These are phyloP conservation scores for Bugulina stolonifera DNA, from an alignment of 2,888 invertebrate species.

Conservation along the genomic window DNA sequence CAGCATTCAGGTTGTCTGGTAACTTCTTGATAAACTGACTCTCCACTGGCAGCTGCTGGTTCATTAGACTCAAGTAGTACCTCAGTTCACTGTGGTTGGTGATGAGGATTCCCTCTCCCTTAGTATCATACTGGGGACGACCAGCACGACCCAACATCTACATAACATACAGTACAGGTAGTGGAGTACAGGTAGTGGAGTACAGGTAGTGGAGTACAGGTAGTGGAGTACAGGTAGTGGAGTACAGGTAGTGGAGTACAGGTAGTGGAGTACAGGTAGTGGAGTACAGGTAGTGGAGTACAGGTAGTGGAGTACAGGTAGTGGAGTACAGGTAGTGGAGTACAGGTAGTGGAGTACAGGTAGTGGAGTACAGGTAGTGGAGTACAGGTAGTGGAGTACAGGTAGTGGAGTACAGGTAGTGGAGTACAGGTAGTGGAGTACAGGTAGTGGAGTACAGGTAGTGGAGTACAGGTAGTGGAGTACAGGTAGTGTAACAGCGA, in stretches of 20 bases:
- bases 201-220: background rate
- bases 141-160: constrained; percentile 95
- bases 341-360: background rate
- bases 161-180: constrained; percentile 24
- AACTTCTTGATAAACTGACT: constrained; percentile 87
- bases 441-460: background rate
- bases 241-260: background rate
- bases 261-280: background rate
- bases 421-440: background rate
- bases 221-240: background rate
- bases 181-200: background rate
- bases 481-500: background rate
- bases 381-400: background rate
- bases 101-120: constrained; percentile 91
- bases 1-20: constrained; percentile 95
- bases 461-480: background rate
- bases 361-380: background rate
- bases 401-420: background rate
- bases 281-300: background rate
- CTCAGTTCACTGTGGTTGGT: constrained; percentile 98
- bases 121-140: constrained; percentile 94
- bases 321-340: background rate
- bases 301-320: background rate
- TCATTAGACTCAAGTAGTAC: constrained; percentile 91
- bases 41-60: constrained; percentile 97